Percentiles rank a stretch among this genome's conserved stretches.
Evolutionary conservation across 2,888 invertebrate genomes (phyloP).

Genomic region (Saturnia pavonia): DNA sequence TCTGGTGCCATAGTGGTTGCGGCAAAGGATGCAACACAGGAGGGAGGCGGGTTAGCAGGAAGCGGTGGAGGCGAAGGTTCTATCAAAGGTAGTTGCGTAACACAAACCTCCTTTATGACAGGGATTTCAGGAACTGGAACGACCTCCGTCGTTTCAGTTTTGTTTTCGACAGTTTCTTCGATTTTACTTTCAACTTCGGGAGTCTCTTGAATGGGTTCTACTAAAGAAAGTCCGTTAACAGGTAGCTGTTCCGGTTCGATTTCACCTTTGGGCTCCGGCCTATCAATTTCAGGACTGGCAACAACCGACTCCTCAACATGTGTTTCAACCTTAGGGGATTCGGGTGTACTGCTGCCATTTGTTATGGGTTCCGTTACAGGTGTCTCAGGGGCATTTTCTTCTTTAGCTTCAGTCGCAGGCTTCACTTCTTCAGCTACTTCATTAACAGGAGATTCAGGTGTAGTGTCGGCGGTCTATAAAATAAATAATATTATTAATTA

Average conservation of each 20-base stretch:
- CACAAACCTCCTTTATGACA: constrained; percentile 80
- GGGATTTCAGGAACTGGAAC: constrained; percentile 70
- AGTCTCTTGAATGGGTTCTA: constrained; percentile 57
- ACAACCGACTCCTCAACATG: constrained; percentile 37
- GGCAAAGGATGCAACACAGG: constrained; percentile 88
- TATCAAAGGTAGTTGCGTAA: constrained; percentile 82
- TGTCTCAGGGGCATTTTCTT: constrained; percentile 74
- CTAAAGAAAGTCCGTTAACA: constrained; percentile 68
- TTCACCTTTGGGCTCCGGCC: constrained; percentile 48
- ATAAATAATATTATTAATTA: constrained; percentile 29
- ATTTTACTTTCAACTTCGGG: constrained; percentile 42
- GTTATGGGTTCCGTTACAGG: constrained; percentile 77
- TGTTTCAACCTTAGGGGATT: constrained; percentile 58
- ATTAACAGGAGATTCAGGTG: constrained; percentile 56
- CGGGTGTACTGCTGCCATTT: constrained; percentile 73
- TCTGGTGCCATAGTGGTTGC: constrained; percentile 85
- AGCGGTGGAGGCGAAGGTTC: constrained; percentile 87
- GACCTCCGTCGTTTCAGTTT: constrained; percentile 61
- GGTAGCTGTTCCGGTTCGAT: constrained; percentile 65
- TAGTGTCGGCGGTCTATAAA: constrained; percentile 67
- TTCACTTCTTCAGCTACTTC: constrained; percentile 60
- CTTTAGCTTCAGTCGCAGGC: constrained; percentile 55
- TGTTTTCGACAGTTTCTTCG: constrained; percentile 49
- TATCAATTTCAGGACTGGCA: constrained; percentile 44
- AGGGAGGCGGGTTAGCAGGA: constrained; percentile 88